Evolutionary conservation across 1,140 invertebrate species (phyloP).

Genomic region (Lordiphosa collinella): DNA sequence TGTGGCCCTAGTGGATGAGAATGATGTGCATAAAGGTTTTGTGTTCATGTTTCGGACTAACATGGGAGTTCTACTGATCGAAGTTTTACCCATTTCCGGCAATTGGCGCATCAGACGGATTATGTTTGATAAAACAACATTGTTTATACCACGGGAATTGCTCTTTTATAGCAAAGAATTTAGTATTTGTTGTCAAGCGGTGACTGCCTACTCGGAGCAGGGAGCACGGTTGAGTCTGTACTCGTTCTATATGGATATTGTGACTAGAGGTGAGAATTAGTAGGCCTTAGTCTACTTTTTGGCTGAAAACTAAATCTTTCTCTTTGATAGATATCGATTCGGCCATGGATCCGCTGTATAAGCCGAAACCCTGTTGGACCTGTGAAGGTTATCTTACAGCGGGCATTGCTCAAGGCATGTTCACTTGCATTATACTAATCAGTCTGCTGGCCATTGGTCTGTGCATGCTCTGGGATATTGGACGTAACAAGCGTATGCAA

Average conservation of each 20-base stretch:
- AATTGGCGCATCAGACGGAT: conserved; percentile 25
- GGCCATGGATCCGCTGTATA: conserved; percentile 12
- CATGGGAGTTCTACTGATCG: background rate
- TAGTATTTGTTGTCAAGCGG: conserved; percentile 28
- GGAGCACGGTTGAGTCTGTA: conserved; percentile 1
- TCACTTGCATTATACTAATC: conserved; percentile 7
- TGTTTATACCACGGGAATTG: conserved; percentile 7
- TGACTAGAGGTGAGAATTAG: conserved; percentile 5
- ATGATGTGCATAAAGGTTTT: background rate
- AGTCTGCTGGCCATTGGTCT: conserved; percentile 20
- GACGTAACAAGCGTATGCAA: conserved; percentile 4
- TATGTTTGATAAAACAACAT: background rate
- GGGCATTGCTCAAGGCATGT: conserved; percentile 6
- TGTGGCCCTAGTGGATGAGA: background rate
- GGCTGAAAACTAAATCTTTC: background rate
- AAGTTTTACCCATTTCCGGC: background rate
- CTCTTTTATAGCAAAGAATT: conserved; percentile 8
- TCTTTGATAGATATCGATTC: background rate
- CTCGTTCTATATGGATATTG: conserved; percentile 32
- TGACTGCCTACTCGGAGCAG: conserved; percentile 1
- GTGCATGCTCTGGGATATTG: conserved; percentile 30
- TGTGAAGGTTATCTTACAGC: conserved; percentile 20
- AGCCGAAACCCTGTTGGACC: conserved; percentile 38
- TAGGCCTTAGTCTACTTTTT: background rate
- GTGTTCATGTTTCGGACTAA: background rate